Percentiles rank a stretch among this genome's conserved stretches.
Conservation (phyloP, 2,888 invertebrate genomes). For the Nemapogon koenigi region DNA sequence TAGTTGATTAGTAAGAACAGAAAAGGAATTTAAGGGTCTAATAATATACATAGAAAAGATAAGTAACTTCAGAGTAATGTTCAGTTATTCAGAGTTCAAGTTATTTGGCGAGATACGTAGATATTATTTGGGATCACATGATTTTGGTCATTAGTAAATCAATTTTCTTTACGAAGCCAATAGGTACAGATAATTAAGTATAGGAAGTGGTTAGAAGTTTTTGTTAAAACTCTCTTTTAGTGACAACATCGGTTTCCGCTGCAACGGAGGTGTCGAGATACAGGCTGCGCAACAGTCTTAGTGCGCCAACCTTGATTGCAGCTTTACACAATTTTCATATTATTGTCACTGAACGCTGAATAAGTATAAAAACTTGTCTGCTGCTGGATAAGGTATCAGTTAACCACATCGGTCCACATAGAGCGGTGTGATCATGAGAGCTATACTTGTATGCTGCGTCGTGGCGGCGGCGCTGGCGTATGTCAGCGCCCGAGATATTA, state of each 20-base stretch:
- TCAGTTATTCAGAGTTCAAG: too few species aligned
- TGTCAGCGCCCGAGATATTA: constrained; percentile 57
- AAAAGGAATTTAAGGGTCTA: too few species aligned
- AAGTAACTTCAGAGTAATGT: too few species aligned
- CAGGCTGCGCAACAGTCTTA: constrained; percentile 37
- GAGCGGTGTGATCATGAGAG: constrained; percentile 33
- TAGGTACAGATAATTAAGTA: too few species aligned
- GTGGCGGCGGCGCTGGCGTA: constrained; percentile 57
- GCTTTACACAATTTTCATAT: constrained; percentile 55
- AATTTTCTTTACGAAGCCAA: too few species aligned
- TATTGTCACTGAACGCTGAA: constrained; percentile 35
- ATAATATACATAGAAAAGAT: too few species aligned
- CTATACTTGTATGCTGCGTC: constrained; percentile 43
- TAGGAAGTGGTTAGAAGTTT: too few species aligned
- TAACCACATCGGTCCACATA: constrained; percentile 23
- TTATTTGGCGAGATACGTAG: too few species aligned
- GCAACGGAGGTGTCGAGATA: not conserved
- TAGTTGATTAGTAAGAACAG: too few species aligned
- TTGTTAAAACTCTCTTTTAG: too few species aligned
- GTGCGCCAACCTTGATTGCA: constrained; percentile 52
- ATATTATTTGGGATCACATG: too few species aligned
- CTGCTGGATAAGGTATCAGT: constrained; percentile 28
- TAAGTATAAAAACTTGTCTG: constrained; percentile 50
- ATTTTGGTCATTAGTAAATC: too few species aligned
- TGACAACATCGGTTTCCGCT: constrained; percentile 4